Base-by-base conservation (phyloP, 2,113 vertebrate species). In the Tragelaphus scriptus region DNA sequence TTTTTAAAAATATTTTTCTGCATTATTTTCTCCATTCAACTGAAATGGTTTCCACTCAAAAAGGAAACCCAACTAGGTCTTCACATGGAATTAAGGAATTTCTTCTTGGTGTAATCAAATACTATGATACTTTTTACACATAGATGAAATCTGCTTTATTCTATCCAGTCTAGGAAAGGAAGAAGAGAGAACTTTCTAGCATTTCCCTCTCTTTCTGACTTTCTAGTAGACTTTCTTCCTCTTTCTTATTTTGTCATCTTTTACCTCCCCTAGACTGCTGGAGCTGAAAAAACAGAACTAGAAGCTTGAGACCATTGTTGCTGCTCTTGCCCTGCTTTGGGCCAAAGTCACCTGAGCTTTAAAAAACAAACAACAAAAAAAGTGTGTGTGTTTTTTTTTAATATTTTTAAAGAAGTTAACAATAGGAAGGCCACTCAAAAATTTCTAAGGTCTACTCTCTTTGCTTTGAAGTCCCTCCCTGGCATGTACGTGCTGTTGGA, bases 401-500 rank as follows among this genome's bases (percentile, higher is more conserved):
- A 26, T 14, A 32, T 26, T 71, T 88, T 89, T 90, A 89, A 79
- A 85, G 4, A 56, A n/a, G 30, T 85, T 58, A 51, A 44, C 75
- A 80, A 32, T 44, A 93, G 2, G n/a, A 77, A n/a, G 2, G 51
- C 13, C 51, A 36, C 23, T 82, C 65, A 19, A 89, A 9, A 77
- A 7, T 84, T 51, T 85, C 26, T 85, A 93, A 68, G 3, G 40
- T 95, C 84, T 87, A n/a, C 15, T 87, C 49, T 58, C 28, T 82
- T n/a, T 40, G 56, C 53, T 93, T 86, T 97, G 53, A 90, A 75
- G 85, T 94, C 26, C 30, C 21, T 90, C 40, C 49, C 16, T 85
- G 25, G 56, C 13, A 25, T 32, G 44, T 2, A 49, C 10, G 40
- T 25, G 19, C 30, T 90, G 25, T 16, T 4, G 26, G 13, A 32